phyloP scores from a whole-genome alignment of 2,888 invertebrate genomes.

The Thymelicus acteon region DNA sequence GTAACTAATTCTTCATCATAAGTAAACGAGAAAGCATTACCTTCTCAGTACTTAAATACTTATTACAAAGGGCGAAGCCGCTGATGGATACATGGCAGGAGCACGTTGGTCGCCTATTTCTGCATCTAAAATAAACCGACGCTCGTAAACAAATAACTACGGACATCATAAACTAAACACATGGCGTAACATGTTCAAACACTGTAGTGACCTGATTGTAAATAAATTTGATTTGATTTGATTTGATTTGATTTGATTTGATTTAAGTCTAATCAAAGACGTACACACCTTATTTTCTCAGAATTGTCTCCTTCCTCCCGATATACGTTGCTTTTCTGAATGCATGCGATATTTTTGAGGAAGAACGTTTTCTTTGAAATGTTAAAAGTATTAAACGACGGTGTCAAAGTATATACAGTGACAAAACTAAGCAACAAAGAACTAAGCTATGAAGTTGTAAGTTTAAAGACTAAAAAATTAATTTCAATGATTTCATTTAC shows the following conservation, averaged over 20 bases:
- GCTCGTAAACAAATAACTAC: constrained; percentile 48
- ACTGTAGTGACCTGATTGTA: constrained; percentile 31
- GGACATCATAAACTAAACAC: constrained; percentile 47
- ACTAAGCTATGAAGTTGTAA: no score
- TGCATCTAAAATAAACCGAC: constrained; percentile 49
- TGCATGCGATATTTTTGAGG: no score
- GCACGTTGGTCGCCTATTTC: constrained; percentile 48
- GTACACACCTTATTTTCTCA: not conserved
- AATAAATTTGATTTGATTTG: no score
- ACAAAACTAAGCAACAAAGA: no score
- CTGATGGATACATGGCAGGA: constrained; percentile 62
- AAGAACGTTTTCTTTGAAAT: no score
- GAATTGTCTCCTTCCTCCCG: not conserved
- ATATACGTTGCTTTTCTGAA: not conserved
- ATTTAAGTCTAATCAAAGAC: constrained; percentile 1
- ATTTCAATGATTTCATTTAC: no score
- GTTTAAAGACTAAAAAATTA: no score
- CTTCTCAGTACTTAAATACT: not conserved
- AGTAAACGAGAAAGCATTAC: not conserved
- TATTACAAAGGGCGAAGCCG: constrained; percentile 41
- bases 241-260: no score
- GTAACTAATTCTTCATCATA: not conserved
- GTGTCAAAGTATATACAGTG: no score
- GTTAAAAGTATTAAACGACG: no score
- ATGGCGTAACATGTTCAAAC: constrained; percentile 47